Conservation (phyloP, 2,888 invertebrate genomes). For the Mythimna impura region DNA sequence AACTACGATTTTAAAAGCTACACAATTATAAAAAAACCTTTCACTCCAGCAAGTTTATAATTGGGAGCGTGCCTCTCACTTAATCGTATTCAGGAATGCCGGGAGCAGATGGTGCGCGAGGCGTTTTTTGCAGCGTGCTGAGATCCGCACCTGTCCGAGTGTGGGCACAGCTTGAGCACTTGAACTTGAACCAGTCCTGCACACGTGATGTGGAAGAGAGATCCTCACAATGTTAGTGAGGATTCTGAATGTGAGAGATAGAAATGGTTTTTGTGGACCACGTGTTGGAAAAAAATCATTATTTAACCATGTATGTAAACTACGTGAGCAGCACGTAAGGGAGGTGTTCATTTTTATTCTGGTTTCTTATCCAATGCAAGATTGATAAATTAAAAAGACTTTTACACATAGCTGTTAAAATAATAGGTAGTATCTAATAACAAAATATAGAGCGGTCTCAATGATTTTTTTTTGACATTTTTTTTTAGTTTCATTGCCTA, state of each 20-base stretch:
- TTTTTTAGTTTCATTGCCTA: no score
- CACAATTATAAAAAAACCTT: not conserved
- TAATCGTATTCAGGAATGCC: constrained; percentile 41
- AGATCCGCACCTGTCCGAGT: constrained; percentile 50
- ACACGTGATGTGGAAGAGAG: constrained; percentile 11
- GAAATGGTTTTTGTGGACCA: not conserved
- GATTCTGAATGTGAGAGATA: not conserved
- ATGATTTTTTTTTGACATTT: not conserved
- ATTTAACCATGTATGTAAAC: not conserved
- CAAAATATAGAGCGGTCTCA: not conserved
- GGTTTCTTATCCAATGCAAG: no score
- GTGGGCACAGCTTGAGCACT: constrained; percentile 37
- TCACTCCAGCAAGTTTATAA: not conserved
- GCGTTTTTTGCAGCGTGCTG: constrained; percentile 25
- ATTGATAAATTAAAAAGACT: no score
- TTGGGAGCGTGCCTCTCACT: constrained; percentile 14
- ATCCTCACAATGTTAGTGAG: not conserved
- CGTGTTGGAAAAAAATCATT: not conserved
- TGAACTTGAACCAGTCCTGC: constrained; percentile 18
- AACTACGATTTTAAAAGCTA: not conserved
- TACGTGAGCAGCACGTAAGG: not conserved
- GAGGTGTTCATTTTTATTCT: no score
- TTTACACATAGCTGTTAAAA: no score
- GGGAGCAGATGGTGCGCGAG: constrained; percentile 43
- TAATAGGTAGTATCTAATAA: not conserved